Conservation (phyloP, 2,113 vertebrate genomes). For the Mirza zaza region DNA sequence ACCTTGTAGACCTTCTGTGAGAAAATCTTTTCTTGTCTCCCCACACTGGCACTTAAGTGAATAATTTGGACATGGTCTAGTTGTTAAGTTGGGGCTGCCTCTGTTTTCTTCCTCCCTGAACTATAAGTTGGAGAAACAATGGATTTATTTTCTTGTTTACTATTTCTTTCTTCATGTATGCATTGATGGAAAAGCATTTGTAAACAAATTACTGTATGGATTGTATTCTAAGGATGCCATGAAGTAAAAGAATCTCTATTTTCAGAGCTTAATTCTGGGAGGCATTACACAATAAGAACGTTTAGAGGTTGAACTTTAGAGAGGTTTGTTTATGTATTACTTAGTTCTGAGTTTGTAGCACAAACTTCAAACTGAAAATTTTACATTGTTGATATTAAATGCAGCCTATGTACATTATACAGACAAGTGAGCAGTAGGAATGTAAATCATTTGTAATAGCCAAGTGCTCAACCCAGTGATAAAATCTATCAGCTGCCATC, state of each 20-base stretch:
- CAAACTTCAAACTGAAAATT: constrained; percentile 8
- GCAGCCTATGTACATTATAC: not conserved
- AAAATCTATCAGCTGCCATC: not conserved
- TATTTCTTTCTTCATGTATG: not conserved
- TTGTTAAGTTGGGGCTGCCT: not conserved
- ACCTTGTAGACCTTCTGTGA: not conserved
- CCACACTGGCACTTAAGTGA: not conserved
- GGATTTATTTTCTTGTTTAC: not conserved
- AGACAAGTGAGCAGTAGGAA: not conserved
- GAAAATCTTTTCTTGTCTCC: not conserved
- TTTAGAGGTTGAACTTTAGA: not conserved
- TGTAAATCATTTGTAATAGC: not conserved
- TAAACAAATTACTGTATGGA: not conserved
- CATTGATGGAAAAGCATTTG: not conserved
- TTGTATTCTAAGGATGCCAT: not conserved
- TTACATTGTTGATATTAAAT: not conserved
- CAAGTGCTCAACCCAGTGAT: not conserved
- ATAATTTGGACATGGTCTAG: not conserved
- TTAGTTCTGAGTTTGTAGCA: not conserved
- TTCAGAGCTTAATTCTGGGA: not conserved
- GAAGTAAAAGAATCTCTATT: not conserved
- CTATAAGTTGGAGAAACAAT: not conserved
- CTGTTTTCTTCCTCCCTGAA: not conserved
- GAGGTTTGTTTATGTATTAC: not conserved
- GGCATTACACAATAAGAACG: not conserved